Conservation (phyloP, 1,140 invertebrate genomes). For the Himalopsyche phryganea region DNA sequence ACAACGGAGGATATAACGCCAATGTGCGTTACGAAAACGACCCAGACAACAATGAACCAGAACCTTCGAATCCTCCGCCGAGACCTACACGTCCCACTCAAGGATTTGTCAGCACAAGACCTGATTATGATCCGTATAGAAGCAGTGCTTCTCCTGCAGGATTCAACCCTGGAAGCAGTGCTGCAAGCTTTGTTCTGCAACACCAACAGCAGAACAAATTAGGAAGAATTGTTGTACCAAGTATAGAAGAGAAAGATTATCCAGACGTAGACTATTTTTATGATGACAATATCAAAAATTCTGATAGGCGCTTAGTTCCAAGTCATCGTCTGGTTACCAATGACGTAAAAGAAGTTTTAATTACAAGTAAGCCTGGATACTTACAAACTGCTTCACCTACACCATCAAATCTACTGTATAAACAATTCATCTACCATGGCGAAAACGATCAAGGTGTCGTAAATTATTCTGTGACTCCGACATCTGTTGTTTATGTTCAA, state of each 20-base stretch:
- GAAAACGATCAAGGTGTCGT: background rate
- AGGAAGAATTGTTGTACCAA: slow-evolving; percentile 31
- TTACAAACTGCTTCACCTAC: slow-evolving; percentile 14
- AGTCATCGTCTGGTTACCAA: slow-evolving; percentile 13
- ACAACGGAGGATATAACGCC: slow-evolving; percentile 55
- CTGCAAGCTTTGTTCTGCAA: background rate
- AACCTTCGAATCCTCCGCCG: background rate
- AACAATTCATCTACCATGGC: slow-evolving; percentile 12
- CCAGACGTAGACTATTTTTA: slow-evolving; percentile 23
- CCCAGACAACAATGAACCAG: background rate
- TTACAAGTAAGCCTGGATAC: slow-evolving; percentile 28
- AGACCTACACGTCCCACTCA: background rate
- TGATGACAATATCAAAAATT: background rate
- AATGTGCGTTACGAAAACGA: slow-evolving; percentile 53
- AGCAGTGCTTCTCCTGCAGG: too few relatives aligned
- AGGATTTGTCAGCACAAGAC: too few relatives aligned
- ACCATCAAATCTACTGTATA: slow-evolving; percentile 12
- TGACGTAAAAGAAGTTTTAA: slow-evolving; percentile 25
- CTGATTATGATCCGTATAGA: background rate
- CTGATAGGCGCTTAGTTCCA: too few relatives aligned
- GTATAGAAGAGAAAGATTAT: slow-evolving; percentile 28
- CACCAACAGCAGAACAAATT: slow-evolving; percentile 9
- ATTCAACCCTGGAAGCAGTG: background rate
- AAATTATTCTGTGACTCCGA: slow-evolving; percentile 9
- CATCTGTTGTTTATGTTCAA: slow-evolving; percentile 15